Evolutionary conservation across 2,888 invertebrate species (phyloP).

Genomic region (Amblyjoppa fuscipennis): DNA sequence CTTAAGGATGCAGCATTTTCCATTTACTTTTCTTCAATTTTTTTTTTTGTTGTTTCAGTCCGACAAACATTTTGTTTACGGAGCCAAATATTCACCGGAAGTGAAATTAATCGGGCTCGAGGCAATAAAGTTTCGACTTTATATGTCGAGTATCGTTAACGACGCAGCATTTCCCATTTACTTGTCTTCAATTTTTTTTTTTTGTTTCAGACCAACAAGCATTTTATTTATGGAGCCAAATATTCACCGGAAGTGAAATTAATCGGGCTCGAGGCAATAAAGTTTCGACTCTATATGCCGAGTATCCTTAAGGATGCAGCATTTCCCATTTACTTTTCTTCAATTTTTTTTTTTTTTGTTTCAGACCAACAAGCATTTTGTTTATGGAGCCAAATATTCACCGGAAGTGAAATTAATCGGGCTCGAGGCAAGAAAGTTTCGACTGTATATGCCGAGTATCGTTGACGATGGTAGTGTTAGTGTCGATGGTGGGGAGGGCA

Average conservation of each 20-base stretch:
- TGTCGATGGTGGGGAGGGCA: constrained; percentile 18
- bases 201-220: no score
- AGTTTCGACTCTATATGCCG: not conserved
- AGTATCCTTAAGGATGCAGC: not conserved
- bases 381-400: not conserved
- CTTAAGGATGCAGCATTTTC: not conserved
- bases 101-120: no score
- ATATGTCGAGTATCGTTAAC: no score
- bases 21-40: not conserved
- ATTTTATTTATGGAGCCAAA: no score
- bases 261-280: not conserved
- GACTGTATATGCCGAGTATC: constrained; percentile 43
- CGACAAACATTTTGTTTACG: no score
- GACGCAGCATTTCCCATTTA: no score
- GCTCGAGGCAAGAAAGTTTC: constrained; percentile 3
- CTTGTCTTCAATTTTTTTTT: no score
- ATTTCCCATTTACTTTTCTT: no score
- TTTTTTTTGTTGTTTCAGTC: no score
- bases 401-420: not conserved
- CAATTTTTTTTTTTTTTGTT: not conserved
- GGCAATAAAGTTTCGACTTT: no score
- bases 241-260: not conserved
- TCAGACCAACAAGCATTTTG: not conserved
- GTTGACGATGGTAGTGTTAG: constrained; percentile 21
- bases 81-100: not conserved